Evolutionary conservation across 2,797 vertebrate species (phyloP), one percentile per base, ranked within the genome.

Genomic region (Poecilia velifera): DNA sequence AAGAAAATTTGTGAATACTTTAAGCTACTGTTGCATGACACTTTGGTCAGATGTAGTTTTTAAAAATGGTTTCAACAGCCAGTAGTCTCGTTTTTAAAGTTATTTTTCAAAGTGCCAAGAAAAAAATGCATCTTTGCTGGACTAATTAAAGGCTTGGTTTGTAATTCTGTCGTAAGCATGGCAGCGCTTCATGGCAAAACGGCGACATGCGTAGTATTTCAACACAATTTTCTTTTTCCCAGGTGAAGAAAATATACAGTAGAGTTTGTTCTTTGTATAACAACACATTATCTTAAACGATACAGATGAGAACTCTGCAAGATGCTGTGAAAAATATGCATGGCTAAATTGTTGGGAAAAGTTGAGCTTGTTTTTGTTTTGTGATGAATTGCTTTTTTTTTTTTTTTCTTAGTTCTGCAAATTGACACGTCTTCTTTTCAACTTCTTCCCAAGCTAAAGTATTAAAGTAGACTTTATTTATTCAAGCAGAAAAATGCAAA

Each of bases 401-500:
- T 79, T 53, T 79, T 53, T 64, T 62, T 18, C 34, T 77, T 45
- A 12, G 66, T 76, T 45, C 43, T 22, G n/a, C n/a, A 68, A 72
- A 79, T 64, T 31, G 79, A 77, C 76, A 59, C 16, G 22, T 79
- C 41, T 51, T 79, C 16, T 22, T 36, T 10, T 45, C 64, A 76
- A 57, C 81, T 8, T 13, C 3, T 49, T 77, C 77, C 28, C 78
- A 39, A 2, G 73, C 28, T 55, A n/a, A 89, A 88, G 57, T 78
- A 87, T 78, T 73, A 41, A 4, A 75, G 84, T 72, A 59, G 41
- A 81, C 84, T 89, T 83, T 79, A 84, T 89, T 91, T 81, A 81
- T 78, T 78, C 77, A 47, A 84, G 49, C 20, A 85, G 83, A 0
- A 71, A 89, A 83, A 89, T 87, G 81, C 75, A 74, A 87, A 91